Base-by-base conservation (phyloP, 1,140 invertebrate genomes). In the Hesperophylax magnus region DNA sequence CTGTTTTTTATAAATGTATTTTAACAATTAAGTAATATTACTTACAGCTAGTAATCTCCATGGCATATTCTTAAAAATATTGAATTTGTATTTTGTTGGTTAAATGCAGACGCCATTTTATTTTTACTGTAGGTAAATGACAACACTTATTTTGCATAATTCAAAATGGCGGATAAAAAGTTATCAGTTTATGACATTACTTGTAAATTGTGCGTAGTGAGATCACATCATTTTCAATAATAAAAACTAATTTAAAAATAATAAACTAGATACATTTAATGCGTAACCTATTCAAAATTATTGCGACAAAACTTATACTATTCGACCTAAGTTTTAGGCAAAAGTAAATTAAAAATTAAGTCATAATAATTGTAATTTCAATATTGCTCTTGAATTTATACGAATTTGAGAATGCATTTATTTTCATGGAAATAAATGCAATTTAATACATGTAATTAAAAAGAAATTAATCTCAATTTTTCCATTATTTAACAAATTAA, bases 31-130 rank as follows among this genome's bases (percentile, higher is more conserved):
- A 67, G 31, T 67, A 27, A 67, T 34, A 11, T 67, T 67, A 27
- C 31, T 31, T 67, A 67, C 15, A 67, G 7, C 63, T 67, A 67
- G 31, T 67, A 67, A 67, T 67, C 63, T 67, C 63, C 63, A 27
- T 67, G 22, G 27, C 22, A n/a, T 31, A 31, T 27, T 31, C 31
- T 31, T 47, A 47, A 67, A 22, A 34, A 67, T 67, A 67, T 67
- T 34, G 31, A 27, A 27, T 67, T 31, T 27, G n/a, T 67, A 67
- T 27, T 67, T 67, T 31, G 31, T 67, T 27, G n/a, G 17, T 11
- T 34, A 67, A 67, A 67, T 67, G 63, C 63, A 27, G 63, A 11
- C 34, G 63, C 22, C 63, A 67, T 31, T 31, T 31, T 34, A 31
- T 27, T 27, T 31, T 67, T 58, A 5, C 56, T 58, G 17, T 18